A percentile compares a stretch with the other conserved stretches of the same genome.
Evolutionary conservation across 1,140 invertebrate species (phyloP).

Genomic region (Hylaeus anthracinus): DNA sequence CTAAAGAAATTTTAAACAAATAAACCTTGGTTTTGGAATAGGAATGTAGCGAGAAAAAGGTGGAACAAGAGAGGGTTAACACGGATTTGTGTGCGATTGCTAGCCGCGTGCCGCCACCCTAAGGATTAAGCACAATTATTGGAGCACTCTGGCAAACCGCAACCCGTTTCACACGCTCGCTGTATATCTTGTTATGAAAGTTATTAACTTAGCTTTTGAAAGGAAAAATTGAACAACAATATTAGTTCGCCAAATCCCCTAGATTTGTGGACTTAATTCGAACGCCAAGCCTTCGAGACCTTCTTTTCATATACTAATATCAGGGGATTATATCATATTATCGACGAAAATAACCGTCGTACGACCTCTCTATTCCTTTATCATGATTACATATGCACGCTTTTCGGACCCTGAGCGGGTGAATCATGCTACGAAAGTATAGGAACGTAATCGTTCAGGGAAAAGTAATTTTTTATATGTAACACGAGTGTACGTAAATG

Average conservation of each 20-base stretch:
- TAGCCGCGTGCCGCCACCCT: conserved; percentile 70
- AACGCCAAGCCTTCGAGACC: neutral
- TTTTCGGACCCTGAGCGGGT: too few species aligned
- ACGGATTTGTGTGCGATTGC: conserved; percentile 58
- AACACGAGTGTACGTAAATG: too few species aligned
- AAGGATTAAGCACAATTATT: conserved; percentile 79
- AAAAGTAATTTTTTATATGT: too few species aligned
- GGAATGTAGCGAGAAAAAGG: conserved; percentile 39
- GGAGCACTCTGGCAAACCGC: conserved; percentile 73
- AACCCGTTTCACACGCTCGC: conserved; percentile 65
- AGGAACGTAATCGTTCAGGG: too few species aligned
- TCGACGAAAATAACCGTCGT: neutral
- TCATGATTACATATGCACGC: neutral
- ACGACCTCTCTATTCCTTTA: neutral
- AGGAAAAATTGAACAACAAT: conserved; percentile 25
- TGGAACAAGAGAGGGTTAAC: conserved; percentile 56
- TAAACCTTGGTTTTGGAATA: conserved; percentile 51
- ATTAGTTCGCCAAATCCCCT: conserved; percentile 6
- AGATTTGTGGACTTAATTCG: neutral
- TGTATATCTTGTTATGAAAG: conserved; percentile 47
- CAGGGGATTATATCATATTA: neutral
- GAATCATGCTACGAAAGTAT: too few species aligned
- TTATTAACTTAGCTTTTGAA: conserved; percentile 13
- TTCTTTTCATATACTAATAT: neutral
- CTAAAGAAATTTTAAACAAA: conserved; percentile 61